Base-by-base conservation (phyloP, 2,797 vertebrate species). In the Tarsius wallacei region DNA sequence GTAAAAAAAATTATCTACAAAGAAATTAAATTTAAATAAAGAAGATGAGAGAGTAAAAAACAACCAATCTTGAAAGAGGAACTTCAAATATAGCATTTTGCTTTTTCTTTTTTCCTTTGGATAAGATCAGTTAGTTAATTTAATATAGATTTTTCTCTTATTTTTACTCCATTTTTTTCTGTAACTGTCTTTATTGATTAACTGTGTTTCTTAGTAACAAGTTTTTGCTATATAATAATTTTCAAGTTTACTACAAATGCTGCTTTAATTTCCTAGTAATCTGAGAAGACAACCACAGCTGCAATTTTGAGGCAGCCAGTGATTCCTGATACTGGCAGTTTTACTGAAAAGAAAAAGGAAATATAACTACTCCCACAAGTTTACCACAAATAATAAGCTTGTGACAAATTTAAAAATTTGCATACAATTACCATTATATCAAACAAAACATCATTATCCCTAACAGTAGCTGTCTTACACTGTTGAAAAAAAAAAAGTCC, bases 291-390 rank as follows among this genome's bases (percentile, higher is more conserved):
- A 98, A 98, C 98, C 98, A 96, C 98, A 98, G 95, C 96, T 98
- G 97, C 97, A 98, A 96, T 98, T 98, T 97, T 98, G 98, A 98
- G 97, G 97, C 98, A 98, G 97, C 97, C 97, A 98, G 96, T 93
- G 97, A 97, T 98, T 98, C 96, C 95, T 98, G 97, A 98, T 98
- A 90, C 98, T 99, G 98, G 98, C 98, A 98, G 87, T 97, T 96
- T 98, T 98, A 98, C 97, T 97, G 0, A 98, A 97, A 93, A 97
- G 97, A 97, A 97, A 88, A 98, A 98, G 97, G 98, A 97, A 97
- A 98, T 95, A 90, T 82, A 97, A 97, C 95, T 96, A 95, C 94
- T 98, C 97, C 98, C 98, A 98, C 98, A 98, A 97, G 94, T 98
- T 98, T 97, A 98, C 98, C 98, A 97, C 98, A 98, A 98, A 98